Evolutionary conservation across 64 coral and sea anemone genomes (phyloP), one percentile per base, ranked within the genome.

Genomic region (Pachyseris speciosa): DNA sequence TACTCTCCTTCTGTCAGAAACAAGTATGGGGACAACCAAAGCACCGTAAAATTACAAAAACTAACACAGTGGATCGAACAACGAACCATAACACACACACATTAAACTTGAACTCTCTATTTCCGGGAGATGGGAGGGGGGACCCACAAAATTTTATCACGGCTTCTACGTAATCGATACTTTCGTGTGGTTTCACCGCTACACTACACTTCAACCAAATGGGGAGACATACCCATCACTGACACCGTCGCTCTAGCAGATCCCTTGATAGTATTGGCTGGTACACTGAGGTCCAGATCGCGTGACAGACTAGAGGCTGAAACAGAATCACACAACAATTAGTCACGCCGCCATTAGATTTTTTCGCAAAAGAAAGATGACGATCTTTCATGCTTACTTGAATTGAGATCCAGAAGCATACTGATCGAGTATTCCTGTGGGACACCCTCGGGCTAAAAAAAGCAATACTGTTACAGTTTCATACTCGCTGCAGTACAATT

Each of bases 401-500:
- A 74, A 69, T 95, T 93, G 9, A 98, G 80, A 72, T 98, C 94
- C 48, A 98, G 86, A 41, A 98, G 50, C 20, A 98, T 59, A 78
- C 93, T 98, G 73, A 95, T 95, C 0, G 96, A 98, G 42, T 98
- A 98, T 25, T 92, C 93, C 32, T 98, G 93, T 8, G 77, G 88
- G 3, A 98, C 80, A 28, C 96, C 96, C 69, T 98, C 96, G 0
- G 96, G 78, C 96, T 98, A 58, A 12, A 84, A 64, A 40, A 37
- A 69, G n/a, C n/a, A n/a, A n/a, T n/a, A n/a, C n/a, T n/a, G n/a
- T n/a, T n/a, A n/a, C n/a, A n/a, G n/a, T n/a, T n/a, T n/a, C n/a
- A n/a, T n/a, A n/a, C n/a, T n/a, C n/a, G n/a, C n/a, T n/a, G n/a
- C 16, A 77, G 43, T 30, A 22, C 13, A 17, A 15, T 67, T 67